These are phyloP conservation scores for Bemisia tabaci DNA, from an alignment of 1,140 invertebrate genomes.

Conservation along the genomic window DNA sequence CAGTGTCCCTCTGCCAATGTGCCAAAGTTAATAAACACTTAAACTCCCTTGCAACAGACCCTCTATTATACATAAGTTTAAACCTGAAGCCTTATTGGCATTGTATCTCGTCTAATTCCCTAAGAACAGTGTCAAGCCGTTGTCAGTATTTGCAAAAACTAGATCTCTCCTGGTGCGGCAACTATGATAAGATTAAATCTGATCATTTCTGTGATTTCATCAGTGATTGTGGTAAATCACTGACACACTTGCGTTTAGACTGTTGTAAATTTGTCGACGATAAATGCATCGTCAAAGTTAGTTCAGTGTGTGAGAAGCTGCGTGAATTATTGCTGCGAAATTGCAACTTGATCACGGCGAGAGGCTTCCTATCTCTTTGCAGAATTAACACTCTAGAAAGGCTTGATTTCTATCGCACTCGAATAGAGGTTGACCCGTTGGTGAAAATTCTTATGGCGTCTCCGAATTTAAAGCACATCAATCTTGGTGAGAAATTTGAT, in stretches of 20 bases:
- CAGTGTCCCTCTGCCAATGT: conserved; percentile 57
- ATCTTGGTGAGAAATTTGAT: conserved; percentile 49
- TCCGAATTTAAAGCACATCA: conserved; percentile 51
- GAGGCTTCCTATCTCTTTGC: conserved; percentile 45
- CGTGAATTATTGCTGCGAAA: conserved; percentile 54
- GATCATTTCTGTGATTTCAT: conserved; percentile 36
- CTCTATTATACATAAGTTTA: conserved; percentile 58
- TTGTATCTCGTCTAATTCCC: conserved; percentile 32
- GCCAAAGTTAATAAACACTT: conserved; percentile 62
- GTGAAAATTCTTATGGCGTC: conserved; percentile 50
- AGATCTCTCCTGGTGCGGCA: conserved; percentile 81
- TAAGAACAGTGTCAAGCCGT: conserved; percentile 36
- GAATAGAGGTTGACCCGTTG: conserved; percentile 44
- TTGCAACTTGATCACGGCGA: conserved; percentile 34
- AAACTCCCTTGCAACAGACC: conserved; percentile 55
- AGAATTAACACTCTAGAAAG: conserved; percentile 48
- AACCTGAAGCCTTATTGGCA: conserved; percentile 50
- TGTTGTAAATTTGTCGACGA: conserved; percentile 61
- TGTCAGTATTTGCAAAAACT: conserved; percentile 58
- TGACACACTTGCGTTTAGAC: conserved; percentile 56
- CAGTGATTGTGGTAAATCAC: conserved; percentile 41
- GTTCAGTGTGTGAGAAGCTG: conserved; percentile 46
- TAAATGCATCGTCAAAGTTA: conserved; percentile 42
- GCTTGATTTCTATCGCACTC: conserved; percentile 62
- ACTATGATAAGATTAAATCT: conserved; percentile 42